These are phyloP conservation scores for Corythucha ciliata DNA, from an alignment of 2,888 invertebrate species.

Conservation along the genomic window DNA sequence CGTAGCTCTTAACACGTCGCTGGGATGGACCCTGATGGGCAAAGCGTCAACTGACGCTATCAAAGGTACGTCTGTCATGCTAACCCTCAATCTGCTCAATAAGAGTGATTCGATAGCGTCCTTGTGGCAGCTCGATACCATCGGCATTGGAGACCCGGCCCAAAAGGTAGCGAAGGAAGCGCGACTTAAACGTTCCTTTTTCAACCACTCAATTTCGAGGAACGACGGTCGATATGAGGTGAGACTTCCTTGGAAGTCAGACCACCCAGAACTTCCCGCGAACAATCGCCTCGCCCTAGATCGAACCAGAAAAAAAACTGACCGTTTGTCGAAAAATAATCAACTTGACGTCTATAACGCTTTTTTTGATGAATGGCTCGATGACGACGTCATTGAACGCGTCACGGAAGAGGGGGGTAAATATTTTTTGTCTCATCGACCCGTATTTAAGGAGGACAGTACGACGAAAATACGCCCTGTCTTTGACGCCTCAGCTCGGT, in stretches of 20 bases:
- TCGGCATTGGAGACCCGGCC: conserved; percentile 25
- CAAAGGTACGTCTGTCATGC: background rate
- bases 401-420: background rate
- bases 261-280: conserved; percentile 12
- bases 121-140: conserved; percentile 25
- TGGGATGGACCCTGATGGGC: conserved; percentile 18
- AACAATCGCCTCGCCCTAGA: conserved; percentile 23
- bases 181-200: conserved; percentile 28
- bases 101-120: too few species aligned
- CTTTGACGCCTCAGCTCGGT: conserved; percentile 26
- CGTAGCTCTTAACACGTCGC: conserved; percentile 1
- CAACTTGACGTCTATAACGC: background rate
- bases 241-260: conserved; percentile 10
- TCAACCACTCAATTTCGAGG: too few species aligned
- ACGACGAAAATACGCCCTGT: conserved; percentile 15
- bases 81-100: background rate
- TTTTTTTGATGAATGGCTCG: conserved; percentile 16
- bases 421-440: conserved; percentile 18
- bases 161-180: conserved; percentile 23
- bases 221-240: conserved; percentile 17
- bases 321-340: conserved; percentile 3
- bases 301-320: conserved; percentile 13
- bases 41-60: background rate
- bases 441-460: conserved; percentile 14
- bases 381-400: conserved; percentile 13